Conservation (phyloP, 2,797 vertebrate genomes). For the Esox lucius region DNA sequence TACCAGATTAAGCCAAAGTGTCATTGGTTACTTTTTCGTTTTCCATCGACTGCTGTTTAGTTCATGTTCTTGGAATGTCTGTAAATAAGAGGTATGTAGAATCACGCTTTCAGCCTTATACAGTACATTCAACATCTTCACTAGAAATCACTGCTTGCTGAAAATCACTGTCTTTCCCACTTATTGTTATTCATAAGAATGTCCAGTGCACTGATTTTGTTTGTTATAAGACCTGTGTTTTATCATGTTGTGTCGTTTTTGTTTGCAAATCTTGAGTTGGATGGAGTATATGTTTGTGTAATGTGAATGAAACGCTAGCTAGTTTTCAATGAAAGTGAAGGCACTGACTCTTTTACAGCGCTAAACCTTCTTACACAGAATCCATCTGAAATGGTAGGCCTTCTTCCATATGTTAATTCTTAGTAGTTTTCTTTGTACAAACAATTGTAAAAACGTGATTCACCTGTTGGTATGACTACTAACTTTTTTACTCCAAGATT, state of each 20-base stretch:
- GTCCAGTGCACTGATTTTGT: conserved; percentile 66
- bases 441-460: background rate
- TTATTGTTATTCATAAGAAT: conserved; percentile 47
- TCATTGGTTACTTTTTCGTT: conserved; percentile 21
- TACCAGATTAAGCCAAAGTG: background rate
- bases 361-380: background rate
- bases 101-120: conserved; percentile 23
- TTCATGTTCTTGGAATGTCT: conserved; percentile 41
- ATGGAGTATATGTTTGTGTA: background rate
- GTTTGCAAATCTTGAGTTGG: background rate
- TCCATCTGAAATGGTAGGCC: background rate
- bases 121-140: background rate
- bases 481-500: background rate
- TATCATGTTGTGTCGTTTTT: background rate
- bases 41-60: conserved; percentile 38
- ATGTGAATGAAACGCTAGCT: background rate
- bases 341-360: background rate
- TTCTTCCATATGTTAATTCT: background rate
- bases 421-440: background rate
- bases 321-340: background rate
- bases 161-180: background rate
- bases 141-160: background rate
- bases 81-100: conserved; percentile 26
- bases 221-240: conserved; percentile 2
- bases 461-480: background rate